Evolutionary conservation across 2,113 vertebrate genomes (phyloP), one percentile per base, ranked within the genome.

Genomic region (Setophaga coronata): DNA sequence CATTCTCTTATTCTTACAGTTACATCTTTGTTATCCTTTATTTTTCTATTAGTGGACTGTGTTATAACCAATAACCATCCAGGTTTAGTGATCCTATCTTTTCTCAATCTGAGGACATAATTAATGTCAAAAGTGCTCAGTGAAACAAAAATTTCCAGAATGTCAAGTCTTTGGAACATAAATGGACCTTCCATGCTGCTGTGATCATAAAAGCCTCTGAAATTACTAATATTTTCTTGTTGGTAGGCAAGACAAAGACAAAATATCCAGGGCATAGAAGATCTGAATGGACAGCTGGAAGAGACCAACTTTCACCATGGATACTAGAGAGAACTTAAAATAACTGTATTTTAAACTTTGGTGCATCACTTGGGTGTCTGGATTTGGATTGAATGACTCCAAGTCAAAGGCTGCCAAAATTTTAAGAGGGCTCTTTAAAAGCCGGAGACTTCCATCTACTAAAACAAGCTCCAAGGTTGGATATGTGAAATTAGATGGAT

Each of bases 401-500:
- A 83, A 80, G 40, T 10, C 23, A 82, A 18, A 65, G 18, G 31
- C 16, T 56, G 26, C 24, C 2, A 26, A 71, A 78, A 82, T 84
- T 83, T 96, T 78, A 54, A 87, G 33, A 84, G 20, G 10, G 3
- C 8, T 51, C 7, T 89, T 84, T 91, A 79, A 94, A 94, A 91
- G 24, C 40, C 57, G 18, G 56, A 58, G 51, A 24, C 38, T 74
- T 13, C 20, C 57, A 20, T 45, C 65, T 78, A 28, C 47, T 89
- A 78, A 89, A 94, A 56, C 24, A 91, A 14, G 4, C 40, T 90
- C n/a, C 25, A 40, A 69, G 67, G 40, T 13, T 80, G 67, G 26
- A 66, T 83, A 57, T 47, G 34, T 88, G 77, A 93, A 90, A 95
- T 92, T 88, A 86, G 82, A 88, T 88, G 50, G 62, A 95, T 89